Base-by-base conservation (phyloP, 2,888 invertebrate species). In the Volucella inflata region DNA sequence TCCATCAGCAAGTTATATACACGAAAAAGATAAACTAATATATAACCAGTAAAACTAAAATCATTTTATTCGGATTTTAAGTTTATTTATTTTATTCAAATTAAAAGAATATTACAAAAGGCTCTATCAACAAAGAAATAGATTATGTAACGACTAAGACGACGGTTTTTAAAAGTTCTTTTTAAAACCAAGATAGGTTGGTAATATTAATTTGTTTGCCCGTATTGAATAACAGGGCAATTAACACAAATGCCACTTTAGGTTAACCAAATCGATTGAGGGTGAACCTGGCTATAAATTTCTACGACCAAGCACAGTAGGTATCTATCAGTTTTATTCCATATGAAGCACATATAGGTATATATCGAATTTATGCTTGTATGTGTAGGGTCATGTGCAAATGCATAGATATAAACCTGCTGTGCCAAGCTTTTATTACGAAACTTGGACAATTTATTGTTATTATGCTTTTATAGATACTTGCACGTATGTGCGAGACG, bases 261-360 rank as follows among this genome's bases (percentile, higher is more conserved):
- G 81, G 85, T 80, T 81, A 81, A 85, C 85, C 85, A 72, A 85
- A 85, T 81, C 81, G 72, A 81, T 76, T 77, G 65, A 42, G 71
- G 79, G 85, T 62, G 72, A 51, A 81, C 76, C 68, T 64, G 68
- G 68, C 81, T 77, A 85, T 81, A 85, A 84, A 84, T 84, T 84
- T 84, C 48, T 60, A 50, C 75, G 21, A 46, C 0, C 74, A 21
- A 44, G 50, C 46, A 51, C 17, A 51, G 57, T 12, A 78, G 36
- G 51, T 51, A 40, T 62, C 74, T 64, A 62, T 21, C 17, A 51
- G 8, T 12, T 9, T 14, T 14, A 1, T 6, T 40, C 17, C 40
- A 40, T 30, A 36, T 36, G 48, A n/a, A 30, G 4, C 2, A 48
- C n/a, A 2, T 48, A 48, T 14, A 48, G 12, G 16, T 14, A 3